Evolutionary conservation across 2,797 vertebrate genomes (phyloP).

Genomic region (Ataeniobius toweri): DNA sequence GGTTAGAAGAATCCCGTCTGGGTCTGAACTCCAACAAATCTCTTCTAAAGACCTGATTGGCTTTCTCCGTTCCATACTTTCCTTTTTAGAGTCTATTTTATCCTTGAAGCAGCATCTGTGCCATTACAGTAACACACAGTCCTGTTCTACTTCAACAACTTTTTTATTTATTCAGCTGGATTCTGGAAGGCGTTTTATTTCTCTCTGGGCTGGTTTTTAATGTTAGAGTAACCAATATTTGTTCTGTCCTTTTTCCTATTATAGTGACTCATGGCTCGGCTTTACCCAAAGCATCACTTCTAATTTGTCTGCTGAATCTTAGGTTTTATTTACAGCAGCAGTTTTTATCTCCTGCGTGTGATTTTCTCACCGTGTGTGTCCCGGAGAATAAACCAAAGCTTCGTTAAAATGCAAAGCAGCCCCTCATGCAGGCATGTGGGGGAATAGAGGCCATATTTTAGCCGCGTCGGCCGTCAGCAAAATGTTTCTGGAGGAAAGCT

Average conservation of each 20-base stretch:
- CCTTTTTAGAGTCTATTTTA: constrained; percentile 20
- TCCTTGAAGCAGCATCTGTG: constrained; percentile 17
- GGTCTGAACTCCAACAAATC: constrained; percentile 9
- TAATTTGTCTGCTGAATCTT: constrained; percentile 72
- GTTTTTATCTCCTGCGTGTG: constrained; percentile 67
- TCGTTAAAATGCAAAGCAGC: constrained; percentile 81
- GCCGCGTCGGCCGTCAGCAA: constrained; percentile 75
- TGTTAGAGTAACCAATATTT: constrained; percentile 51
- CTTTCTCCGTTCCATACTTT: not conserved
- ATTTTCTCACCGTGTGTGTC: constrained; percentile 45
- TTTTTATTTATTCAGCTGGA: constrained; percentile 48
- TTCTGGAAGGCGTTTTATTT: constrained; percentile 44
- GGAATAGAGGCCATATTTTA: constrained; percentile 78
- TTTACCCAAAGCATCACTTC: constrained; percentile 57
- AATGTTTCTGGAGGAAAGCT: constrained; percentile 75
- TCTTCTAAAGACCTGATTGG: constrained; percentile 19
- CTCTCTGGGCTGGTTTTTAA: constrained; percentile 46
- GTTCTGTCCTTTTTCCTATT: constrained; percentile 63
- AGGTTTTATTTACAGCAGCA: constrained; percentile 54
- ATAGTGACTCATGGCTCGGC: constrained; percentile 61
- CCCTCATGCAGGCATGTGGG: constrained; percentile 52
- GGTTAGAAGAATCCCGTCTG: not conserved
- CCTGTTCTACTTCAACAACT: constrained; percentile 50
- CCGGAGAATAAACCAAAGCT: constrained; percentile 69
- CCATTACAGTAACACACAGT: constrained; percentile 55